A percentile compares a stretch with the other conserved stretches of the same genome.
phyloP scores from a whole-genome alignment of 2,113 vertebrate genomes.

The Scalopus aquaticus region DNA sequence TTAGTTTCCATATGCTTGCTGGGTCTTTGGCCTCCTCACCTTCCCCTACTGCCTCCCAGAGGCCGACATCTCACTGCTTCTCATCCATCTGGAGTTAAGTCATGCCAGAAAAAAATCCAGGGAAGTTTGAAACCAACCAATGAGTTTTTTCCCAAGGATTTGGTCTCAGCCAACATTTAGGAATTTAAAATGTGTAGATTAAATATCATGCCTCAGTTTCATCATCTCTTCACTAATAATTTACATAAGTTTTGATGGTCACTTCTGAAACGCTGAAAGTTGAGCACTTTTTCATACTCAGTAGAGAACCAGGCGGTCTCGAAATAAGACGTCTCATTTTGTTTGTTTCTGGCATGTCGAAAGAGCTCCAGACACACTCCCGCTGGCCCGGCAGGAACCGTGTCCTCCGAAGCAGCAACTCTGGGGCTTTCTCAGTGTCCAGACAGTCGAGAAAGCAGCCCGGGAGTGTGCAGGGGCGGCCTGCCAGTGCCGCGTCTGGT shows the following conservation, averaged over 20 bases:
- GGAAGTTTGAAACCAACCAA: background rate
- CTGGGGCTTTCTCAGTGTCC: background rate
- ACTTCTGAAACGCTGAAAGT: background rate
- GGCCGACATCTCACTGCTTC: background rate
- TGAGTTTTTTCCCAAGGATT: background rate
- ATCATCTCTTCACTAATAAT: background rate
- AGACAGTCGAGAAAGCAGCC: background rate
- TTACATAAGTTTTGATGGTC: background rate
- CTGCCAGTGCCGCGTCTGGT: background rate
- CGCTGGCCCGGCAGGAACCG: background rate
- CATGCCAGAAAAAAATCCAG: background rate
- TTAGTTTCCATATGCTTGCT: background rate
- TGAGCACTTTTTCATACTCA: background rate
- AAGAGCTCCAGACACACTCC: conserved; percentile 30
- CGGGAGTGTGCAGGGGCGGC: too few relatives aligned
- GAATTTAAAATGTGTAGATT: background rate
- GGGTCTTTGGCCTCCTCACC: background rate
- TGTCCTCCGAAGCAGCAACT: background rate
- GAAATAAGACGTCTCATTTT: background rate
- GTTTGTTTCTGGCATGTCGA: background rate
- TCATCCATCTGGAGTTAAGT: background rate
- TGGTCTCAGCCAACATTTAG: background rate
- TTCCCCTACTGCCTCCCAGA: background rate
- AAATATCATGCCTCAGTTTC: background rate
- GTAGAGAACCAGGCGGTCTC: background rate